Evolutionary conservation across 2,888 invertebrate genomes (phyloP), one percentile per base, ranked within the genome.

Genomic region (Odontomyia ornata): DNA sequence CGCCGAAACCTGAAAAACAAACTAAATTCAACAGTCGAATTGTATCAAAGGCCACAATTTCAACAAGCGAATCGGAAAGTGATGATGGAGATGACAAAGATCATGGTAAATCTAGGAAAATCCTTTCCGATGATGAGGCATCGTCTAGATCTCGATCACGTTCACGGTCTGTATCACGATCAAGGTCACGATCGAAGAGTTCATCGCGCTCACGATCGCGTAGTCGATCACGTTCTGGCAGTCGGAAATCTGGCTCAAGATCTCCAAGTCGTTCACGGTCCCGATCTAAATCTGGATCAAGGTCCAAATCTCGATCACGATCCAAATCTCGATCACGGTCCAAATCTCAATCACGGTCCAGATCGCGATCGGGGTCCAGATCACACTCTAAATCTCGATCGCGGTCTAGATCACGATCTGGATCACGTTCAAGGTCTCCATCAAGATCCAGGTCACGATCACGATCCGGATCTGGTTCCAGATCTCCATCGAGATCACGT

Each of bases 1-100:
- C n/a, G 56, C 57, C 52, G 52, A 71, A 67, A 73, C 85, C 84
- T 64, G 86, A 85, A 18, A 94, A 95, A 36, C 90, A 94, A 52
- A 90, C 92, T 9, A 96, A 95, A 86, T 95, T 96, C 84, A 93
- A 96, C 64, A 90, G 93, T 80, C 93, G 95, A 83, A 93, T 97
- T 84, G 93, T 96, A 0, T 98, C 98, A 0, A 98, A 98, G 85
- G 98, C 95, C 77, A 96, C 96, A 0, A 97, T 98, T 81, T 98
- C 97, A 0, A 96, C 97, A 0, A 94, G 94, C 79, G 95, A 95
- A 83, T 94, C 94, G 0, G 92, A 91, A 80, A 93, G 93, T 80
- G 92, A 92, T 76, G 87, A 84, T 69, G 86, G 88, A 79, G 86
- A 88, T 73, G 88, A 88, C 36, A 88, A 88, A 0, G 87, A 88